These are phyloP conservation scores for Papilio machaon DNA, from an alignment of 1,140 invertebrate genomes.

Conservation along the genomic window DNA sequence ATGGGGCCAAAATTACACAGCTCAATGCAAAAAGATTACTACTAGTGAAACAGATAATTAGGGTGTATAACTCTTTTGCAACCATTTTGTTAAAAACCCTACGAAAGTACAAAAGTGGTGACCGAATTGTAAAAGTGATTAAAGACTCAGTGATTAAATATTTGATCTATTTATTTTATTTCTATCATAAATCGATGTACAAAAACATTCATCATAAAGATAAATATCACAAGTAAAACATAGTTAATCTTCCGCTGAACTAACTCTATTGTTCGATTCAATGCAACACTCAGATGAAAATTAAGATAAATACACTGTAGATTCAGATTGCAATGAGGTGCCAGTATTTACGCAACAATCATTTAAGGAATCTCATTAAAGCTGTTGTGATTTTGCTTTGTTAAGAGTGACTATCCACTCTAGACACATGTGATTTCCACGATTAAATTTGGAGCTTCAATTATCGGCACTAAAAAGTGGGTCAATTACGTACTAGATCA, in stretches of 20 bases:
- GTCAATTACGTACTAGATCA: background rate
- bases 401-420: background rate
- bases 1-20: too few relatives aligned
- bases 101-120: too few relatives aligned
- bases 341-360: background rate
- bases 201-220: conserved; percentile 30
- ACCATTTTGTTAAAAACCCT: background rate
- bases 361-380: background rate
- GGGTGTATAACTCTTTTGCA: too few relatives aligned
- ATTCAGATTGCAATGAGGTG: background rate
- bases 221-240: conserved; percentile 23
- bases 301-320: conserved; percentile 16
- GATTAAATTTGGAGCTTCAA: background rate
- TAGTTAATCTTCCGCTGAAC: conserved; percentile 28
- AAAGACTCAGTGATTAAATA: background rate
- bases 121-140: too few relatives aligned
- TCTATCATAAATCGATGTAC: conserved; percentile 1
- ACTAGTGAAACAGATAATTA: too few relatives aligned
- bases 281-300: conserved; percentile 25
- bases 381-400: background rate
- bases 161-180: background rate
- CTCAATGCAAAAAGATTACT: too few relatives aligned
- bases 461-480: background rate
- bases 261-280: conserved; percentile 33
- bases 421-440: background rate